Percentiles rank a stretch among this genome's conserved stretches.
These are phyloP conservation scores for Tetragnatha versicolor DNA, from an alignment of 1,140 invertebrate species.

Conservation along the genomic window DNA sequence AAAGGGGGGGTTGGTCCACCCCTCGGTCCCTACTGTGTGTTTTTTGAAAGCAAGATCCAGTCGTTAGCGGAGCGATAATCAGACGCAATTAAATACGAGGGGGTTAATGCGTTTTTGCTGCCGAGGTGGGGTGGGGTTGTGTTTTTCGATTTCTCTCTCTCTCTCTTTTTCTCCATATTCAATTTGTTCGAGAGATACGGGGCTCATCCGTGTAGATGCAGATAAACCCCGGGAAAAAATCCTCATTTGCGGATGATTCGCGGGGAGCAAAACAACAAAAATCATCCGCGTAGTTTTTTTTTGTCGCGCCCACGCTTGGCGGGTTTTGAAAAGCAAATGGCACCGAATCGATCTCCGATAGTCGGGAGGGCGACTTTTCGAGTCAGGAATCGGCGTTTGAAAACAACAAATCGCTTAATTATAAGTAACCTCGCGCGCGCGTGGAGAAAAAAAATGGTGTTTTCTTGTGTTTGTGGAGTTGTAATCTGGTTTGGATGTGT, in stretches of 20 bases:
- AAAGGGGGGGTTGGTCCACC: background rate
- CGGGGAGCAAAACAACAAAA: background rate
- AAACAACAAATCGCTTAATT: constrained; percentile 52
- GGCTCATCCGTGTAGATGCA: constrained; percentile 1
- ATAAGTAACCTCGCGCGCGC: constrained; percentile 22
- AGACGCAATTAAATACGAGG: constrained; percentile 51
- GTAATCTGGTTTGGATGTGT: too few relatives aligned
- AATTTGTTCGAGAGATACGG: constrained; percentile 48
- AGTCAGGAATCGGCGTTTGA: constrained; percentile 25
- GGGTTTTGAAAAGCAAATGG: background rate
- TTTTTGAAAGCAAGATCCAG: constrained; percentile 11
- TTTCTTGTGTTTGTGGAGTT: too few relatives aligned
- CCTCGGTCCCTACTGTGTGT: constrained; percentile 24
- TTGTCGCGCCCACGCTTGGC: background rate
- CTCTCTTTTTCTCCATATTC: constrained; percentile 4
- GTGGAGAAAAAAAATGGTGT: too few relatives aligned
- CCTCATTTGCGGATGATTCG: constrained; percentile 7
- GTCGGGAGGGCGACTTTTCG: background rate
- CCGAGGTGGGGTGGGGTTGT: background rate
- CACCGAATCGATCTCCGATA: constrained; percentile 39
- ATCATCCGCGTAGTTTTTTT: background rate
- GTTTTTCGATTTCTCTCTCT: background rate
- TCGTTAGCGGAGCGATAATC: constrained; percentile 28
- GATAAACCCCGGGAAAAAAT: constrained; percentile 19
- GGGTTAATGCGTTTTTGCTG: constrained; percentile 25